A percentile compares a stretch with the other conserved stretches of the same genome.
Conservation (phyloP, 2,888 invertebrate species). For the Parnassius glacialis region DNA sequence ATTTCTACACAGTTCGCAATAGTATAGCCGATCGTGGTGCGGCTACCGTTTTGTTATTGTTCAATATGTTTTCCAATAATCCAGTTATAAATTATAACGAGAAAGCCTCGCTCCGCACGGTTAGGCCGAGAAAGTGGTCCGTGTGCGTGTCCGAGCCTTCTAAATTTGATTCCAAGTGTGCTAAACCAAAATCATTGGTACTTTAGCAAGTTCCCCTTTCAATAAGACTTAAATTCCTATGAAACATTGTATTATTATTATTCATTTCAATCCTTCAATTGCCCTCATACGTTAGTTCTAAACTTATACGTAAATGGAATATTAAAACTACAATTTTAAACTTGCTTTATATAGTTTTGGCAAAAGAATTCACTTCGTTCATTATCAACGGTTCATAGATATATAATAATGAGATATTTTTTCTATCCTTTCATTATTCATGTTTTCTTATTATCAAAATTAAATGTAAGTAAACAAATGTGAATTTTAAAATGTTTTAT, state of each 20-base stretch:
- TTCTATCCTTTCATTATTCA: no score
- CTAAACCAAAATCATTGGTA: slow-evolving; percentile 25
- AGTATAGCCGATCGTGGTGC: slow-evolving; percentile 48
- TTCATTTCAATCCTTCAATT: no score
- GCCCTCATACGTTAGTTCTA: no score
- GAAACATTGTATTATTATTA: not conserved
- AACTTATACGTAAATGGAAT: no score
- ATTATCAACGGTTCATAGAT: no score
- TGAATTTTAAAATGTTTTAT: no score
- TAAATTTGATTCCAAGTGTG: slow-evolving; percentile 32
- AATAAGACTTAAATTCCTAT: slow-evolving; percentile 28
- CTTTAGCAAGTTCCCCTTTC: slow-evolving; percentile 31
- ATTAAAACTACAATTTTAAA: no score
- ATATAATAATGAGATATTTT: no score
- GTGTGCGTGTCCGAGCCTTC: slow-evolving; percentile 41
- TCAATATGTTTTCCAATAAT: slow-evolving; percentile 78
- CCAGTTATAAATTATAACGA: slow-evolving; percentile 62
- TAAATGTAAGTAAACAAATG: no score
- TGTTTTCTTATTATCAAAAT: no score
- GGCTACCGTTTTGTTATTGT: slow-evolving; percentile 76
- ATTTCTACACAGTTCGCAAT: not conserved
- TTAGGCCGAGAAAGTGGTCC: slow-evolving; percentile 51
- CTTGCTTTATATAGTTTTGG: no score
- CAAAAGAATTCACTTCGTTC: no score
- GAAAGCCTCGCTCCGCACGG: slow-evolving; percentile 64